Percentiles rank a stretch among this genome's conserved stretches.
These are phyloP conservation scores for Drosophila paramelanica DNA, from an alignment of 2,888 invertebrate genomes.

Conservation along the genomic window DNA sequence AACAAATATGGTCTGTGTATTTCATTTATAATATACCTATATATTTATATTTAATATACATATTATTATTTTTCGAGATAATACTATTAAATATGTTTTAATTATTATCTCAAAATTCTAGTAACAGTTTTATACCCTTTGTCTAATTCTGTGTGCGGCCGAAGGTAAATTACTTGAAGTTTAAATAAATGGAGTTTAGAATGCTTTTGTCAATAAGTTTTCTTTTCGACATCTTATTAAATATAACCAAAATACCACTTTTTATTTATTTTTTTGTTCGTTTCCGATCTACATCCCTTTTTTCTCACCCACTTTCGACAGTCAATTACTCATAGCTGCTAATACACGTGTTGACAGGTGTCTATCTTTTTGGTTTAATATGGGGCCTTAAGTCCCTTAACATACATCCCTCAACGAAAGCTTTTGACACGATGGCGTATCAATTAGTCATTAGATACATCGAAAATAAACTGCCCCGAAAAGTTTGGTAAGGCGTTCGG, in stretches of 20 bases:
- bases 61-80: too few relatives aligned
- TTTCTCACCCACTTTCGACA: conserved; percentile 9
- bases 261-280: neutral
- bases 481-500: conserved; percentile 31
- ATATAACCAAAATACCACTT: too few relatives aligned
- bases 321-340: conserved; percentile 51
- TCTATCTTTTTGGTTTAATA: conserved; percentile 37
- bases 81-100: neutral
- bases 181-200: too few relatives aligned
- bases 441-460: conserved; percentile 54
- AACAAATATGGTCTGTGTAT: too few relatives aligned
- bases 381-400: conserved; percentile 32
- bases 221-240: too few relatives aligned
- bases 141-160: too few relatives aligned
- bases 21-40: too few relatives aligned
- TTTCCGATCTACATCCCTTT: neutral
- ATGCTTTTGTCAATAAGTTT: too few relatives aligned
- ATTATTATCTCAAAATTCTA: too few relatives aligned
- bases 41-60: too few relatives aligned
- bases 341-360: conserved; percentile 67
- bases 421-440: conserved; percentile 50
- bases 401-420: conserved; percentile 15
- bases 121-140: neutral
- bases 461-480: conserved; percentile 35
- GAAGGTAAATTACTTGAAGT: too few relatives aligned